Conservation (phyloP, 2,797 vertebrate species). For the Australoheros facetus region DNA sequence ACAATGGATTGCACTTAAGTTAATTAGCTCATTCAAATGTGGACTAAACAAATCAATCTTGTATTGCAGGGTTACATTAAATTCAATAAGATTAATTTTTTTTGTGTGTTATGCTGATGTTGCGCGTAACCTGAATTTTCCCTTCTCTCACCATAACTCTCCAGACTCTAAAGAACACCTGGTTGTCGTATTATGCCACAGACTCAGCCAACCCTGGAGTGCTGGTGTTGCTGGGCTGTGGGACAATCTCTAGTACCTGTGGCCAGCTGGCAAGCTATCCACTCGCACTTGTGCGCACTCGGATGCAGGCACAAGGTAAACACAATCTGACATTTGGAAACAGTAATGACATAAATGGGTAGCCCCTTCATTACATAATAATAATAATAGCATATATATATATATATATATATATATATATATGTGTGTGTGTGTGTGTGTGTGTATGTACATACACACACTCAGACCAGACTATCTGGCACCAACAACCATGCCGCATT, state of each 20-base stretch:
- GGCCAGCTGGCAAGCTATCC: slow-evolving; percentile 97
- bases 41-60: neutral
- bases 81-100: neutral
- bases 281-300: slow-evolving; percentile 93
- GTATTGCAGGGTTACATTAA: neutral
- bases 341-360: neutral
- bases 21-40: slow-evolving; percentile 16
- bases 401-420: no score
- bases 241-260: slow-evolving; percentile 96
- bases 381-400: no score
- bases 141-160: neutral
- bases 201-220: slow-evolving; percentile 93
- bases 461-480: neutral
- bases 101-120: neutral
- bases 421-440: no score
- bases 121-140: neutral
- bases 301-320: slow-evolving; percentile 98
- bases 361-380: neutral
- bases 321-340: neutral
- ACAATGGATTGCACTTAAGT: slow-evolving; percentile 26
- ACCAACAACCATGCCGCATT: neutral
- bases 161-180: slow-evolving; percentile 91
- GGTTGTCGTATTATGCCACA: slow-evolving; percentile 89
- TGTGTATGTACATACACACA: no score
- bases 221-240: slow-evolving; percentile 90